These are phyloP conservation scores for Ectobius pallidus DNA, from an alignment of 2,888 invertebrate genomes.

Conservation along the genomic window DNA sequence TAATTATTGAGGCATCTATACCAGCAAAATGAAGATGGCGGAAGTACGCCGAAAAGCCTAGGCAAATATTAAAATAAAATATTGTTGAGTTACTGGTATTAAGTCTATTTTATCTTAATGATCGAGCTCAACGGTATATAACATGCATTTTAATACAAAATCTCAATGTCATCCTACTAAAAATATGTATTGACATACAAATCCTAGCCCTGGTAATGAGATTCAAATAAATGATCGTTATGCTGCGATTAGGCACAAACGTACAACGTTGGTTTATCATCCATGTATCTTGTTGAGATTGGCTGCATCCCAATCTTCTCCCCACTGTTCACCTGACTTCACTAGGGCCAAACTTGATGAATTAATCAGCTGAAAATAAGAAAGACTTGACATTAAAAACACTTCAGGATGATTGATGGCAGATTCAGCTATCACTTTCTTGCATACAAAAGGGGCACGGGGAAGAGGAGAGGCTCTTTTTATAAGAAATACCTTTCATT, in stretches of 20 bases:
- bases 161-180: no score
- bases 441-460: neutral
- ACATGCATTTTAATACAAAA: no score
- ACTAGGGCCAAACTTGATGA: conserved; percentile 22
- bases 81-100: no score
- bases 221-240: no score
- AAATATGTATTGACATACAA: no score
- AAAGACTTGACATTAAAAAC: conserved; percentile 32
- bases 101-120: no score
- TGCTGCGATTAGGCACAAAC: conserved; percentile 8
- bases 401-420: conserved; percentile 38
- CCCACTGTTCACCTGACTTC: conserved; percentile 20
- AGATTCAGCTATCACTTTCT: conserved; percentile 27
- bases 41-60: no score
- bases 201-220: no score
- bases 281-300: conserved; percentile 35
- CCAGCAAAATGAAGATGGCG: no score
- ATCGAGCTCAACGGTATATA: no score
- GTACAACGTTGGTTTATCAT: conserved; percentile 6
- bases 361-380: conserved; percentile 39
- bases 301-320: conserved; percentile 23
- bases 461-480: neutral
- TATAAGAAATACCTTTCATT: conserved; percentile 24
- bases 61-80: no score
- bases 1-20: no score